Percentiles rank a stretch among this genome's conserved stretches.
Conservation (phyloP, 2,113 vertebrate species). For the Emberiza fucata region DNA sequence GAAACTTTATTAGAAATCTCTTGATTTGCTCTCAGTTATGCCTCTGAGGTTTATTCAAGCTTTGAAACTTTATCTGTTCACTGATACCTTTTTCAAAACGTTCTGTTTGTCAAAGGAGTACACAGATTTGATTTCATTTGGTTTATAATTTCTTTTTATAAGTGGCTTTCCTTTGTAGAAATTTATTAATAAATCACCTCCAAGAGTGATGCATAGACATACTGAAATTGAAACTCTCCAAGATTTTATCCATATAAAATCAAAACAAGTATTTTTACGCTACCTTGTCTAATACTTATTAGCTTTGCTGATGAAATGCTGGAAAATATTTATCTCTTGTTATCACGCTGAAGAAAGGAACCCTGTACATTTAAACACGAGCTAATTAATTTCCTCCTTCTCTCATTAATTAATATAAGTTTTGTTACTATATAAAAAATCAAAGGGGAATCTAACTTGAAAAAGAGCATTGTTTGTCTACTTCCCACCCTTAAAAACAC, state of each 20-base stretch:
- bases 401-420: background rate
- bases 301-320: background rate
- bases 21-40: background rate
- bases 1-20: conserved; percentile 11
- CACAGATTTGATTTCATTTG: background rate
- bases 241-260: background rate
- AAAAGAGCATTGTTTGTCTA: background rate
- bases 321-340: background rate
- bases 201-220: background rate
- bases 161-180: background rate
- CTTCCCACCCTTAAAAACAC: background rate
- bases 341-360: background rate
- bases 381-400: background rate
- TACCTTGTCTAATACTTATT: background rate
- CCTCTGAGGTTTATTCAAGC: background rate
- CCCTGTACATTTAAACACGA: background rate
- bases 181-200: background rate
- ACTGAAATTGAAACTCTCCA: background rate
- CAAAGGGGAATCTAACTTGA: background rate
- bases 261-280: background rate
- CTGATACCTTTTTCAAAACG: background rate
- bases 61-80: background rate
- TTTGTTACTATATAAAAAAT: background rate
- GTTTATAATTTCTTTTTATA: background rate
- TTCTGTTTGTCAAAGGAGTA: background rate